Conservation (phyloP, 2,888 invertebrate species). For the Alentia gelatinosa region DNA sequence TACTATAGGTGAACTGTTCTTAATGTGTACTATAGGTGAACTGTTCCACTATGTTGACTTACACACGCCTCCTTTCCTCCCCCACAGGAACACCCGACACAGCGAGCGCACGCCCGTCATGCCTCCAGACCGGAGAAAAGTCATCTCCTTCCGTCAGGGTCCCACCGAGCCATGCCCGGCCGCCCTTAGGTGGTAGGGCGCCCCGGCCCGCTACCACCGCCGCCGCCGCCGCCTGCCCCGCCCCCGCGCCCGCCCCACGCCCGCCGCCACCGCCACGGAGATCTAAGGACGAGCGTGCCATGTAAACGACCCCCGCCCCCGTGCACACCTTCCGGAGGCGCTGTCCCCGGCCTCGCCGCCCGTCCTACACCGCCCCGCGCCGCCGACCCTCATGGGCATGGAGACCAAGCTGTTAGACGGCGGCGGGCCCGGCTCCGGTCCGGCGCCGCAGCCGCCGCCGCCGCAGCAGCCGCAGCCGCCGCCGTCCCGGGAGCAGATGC, state of each 20-base stretch:
- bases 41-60: too few species aligned
- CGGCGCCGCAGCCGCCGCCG: not conserved
- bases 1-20: too few species aligned
- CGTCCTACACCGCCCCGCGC: not conserved
- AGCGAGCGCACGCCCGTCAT: not conserved
- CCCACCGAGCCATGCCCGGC: not conserved
- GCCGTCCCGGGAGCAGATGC: conserved; percentile 36
- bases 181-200: not conserved
- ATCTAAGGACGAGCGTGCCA: too few species aligned
- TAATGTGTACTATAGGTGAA: too few species aligned
- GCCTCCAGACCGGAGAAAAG: conserved; percentile 35
- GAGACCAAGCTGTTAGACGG: conserved; percentile 5
- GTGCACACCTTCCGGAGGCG: not conserved
- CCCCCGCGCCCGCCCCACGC: not conserved
- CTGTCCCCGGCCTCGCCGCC: not conserved
- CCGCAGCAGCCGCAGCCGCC: not conserved
- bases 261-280: too few species aligned
- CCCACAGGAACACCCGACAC: not conserved
- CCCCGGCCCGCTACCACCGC: not conserved
- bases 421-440: not conserved
- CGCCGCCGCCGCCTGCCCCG: not conserved
- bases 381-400: conserved; percentile 20
- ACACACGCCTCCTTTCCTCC: not conserved
- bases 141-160: not conserved
- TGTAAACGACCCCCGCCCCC: not conserved